phyloP scores from a whole-genome alignment of 2,113 vertebrate species.

The Psittacara wagleri region DNA sequence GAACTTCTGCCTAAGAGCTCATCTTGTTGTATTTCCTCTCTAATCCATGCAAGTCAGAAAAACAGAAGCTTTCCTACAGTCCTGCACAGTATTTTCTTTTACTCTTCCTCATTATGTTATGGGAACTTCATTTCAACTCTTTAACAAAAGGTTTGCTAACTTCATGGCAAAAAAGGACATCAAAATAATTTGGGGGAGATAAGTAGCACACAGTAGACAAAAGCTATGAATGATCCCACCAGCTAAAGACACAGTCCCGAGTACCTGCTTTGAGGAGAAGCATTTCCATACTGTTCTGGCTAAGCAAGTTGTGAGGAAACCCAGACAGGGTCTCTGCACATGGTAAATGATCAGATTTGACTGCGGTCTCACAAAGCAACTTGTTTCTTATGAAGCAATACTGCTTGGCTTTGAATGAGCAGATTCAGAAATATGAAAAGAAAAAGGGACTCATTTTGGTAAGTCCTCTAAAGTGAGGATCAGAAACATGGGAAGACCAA shows the following conservation, averaged over 20 bases:
- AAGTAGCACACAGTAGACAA: background rate
- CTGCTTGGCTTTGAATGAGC: background rate
- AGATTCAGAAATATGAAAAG: background rate
- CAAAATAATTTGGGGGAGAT: background rate
- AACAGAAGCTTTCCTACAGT: background rate
- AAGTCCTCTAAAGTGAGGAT: background rate
- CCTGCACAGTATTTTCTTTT: background rate
- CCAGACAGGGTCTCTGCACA: background rate
- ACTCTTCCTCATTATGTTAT: background rate
- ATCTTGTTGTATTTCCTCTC: background rate
- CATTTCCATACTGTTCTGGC: accelerated
- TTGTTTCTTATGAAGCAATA: background rate
- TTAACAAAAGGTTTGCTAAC: background rate
- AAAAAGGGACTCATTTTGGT: background rate
- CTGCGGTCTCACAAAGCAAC: background rate
- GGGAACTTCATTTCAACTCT: background rate
- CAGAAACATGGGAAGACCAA: background rate
- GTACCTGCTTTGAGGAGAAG: background rate
- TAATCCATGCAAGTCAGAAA: background rate
- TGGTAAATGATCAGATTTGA: background rate
- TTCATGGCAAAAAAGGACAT: background rate
- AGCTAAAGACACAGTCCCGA: background rate
- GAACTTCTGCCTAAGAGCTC: background rate
- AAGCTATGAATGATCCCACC: background rate
- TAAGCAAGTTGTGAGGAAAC: background rate